phyloP scores from a whole-genome alignment of 2,888 invertebrate species.

The Drosophila paranaensis region DNA sequence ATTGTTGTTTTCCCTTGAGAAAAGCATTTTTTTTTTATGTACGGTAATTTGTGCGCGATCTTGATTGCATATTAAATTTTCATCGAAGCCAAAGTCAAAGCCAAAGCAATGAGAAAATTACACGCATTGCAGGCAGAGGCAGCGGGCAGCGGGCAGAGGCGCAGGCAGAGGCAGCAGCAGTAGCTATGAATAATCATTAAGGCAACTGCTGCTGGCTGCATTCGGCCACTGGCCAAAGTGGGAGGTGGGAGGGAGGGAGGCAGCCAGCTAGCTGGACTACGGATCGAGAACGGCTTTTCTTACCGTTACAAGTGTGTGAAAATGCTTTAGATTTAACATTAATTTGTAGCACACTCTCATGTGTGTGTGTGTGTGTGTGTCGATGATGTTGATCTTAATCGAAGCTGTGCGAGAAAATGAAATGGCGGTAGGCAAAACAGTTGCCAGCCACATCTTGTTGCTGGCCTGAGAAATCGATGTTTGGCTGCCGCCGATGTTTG shows the following conservation, averaged over 20 bases:
- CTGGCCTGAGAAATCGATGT: constrained; percentile 52
- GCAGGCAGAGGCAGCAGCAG: constrained; percentile 14
- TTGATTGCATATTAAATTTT: constrained; percentile 80
- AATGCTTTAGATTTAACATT: constrained; percentile 78
- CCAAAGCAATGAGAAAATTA: constrained; percentile 77
- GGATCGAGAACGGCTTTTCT: constrained; percentile 45
- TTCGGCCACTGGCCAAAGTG: constrained; percentile 46
- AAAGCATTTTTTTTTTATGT: constrained; percentile 65
- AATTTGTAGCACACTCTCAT: constrained; percentile 58
- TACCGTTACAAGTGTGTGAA: constrained; percentile 78
- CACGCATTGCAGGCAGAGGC: constrained; percentile 65
- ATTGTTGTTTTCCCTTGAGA: constrained; percentile 79
- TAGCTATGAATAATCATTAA: constrained; percentile 76
- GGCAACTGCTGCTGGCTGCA: constrained; percentile 47
- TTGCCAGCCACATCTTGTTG: constrained; percentile 58
- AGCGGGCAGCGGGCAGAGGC: constrained; percentile 37
- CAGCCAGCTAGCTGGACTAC: constrained; percentile 4
- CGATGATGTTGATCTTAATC: constrained; percentile 75
- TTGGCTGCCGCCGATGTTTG: constrained; percentile 36
- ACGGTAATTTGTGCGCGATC: constrained; percentile 79
- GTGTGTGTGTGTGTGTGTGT: constrained; percentile 15
- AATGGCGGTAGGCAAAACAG: constrained; percentile 68
- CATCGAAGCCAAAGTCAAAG: constrained; percentile 64
- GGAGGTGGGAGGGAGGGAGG: not conserved
- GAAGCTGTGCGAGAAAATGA: constrained; percentile 68